phyloP scores from a whole-genome alignment of 37 sponge, comb jelly and placozoan species.

The Corticium candelabrum region DNA sequence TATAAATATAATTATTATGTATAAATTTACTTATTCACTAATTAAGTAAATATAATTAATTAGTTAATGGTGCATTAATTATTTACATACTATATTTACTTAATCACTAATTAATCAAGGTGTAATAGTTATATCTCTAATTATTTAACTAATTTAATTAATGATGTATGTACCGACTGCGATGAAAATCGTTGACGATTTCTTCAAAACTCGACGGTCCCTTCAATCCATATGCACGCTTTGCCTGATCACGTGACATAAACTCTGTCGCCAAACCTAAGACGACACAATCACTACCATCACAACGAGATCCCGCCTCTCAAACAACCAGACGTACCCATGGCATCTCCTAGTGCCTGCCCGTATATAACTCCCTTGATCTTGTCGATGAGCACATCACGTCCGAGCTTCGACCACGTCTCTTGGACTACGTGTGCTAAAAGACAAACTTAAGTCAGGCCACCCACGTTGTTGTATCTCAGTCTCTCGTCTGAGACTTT shows the following conservation, averaged over 20 bases:
- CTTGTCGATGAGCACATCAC: conserved; percentile 59
- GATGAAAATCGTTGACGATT: conserved; percentile 68
- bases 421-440: conserved; percentile 17
- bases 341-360: conserved; percentile 86
- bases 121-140: background rate
- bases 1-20: no score
- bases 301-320: no score
- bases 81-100: background rate
- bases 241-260: conserved; percentile 41
- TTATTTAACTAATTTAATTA: background rate
- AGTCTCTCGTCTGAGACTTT: no score
- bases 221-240: conserved; percentile 29
- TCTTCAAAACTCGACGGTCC: conserved; percentile 50
- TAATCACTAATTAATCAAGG: background rate
- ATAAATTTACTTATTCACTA: no score
- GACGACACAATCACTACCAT: background rate
- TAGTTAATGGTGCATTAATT: background rate
- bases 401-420: conserved; percentile 48
- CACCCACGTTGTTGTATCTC: no score
- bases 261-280: conserved; percentile 87
- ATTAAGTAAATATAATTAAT: no score
- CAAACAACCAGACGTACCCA: no score
- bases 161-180: conserved; percentile 39
- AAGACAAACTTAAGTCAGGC: no score
- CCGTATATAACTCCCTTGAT: conserved; percentile 81